These are phyloP conservation scores for Chionodraco myersi DNA, from an alignment of 2,113 vertebrate genomes.

Conservation along the genomic window DNA sequence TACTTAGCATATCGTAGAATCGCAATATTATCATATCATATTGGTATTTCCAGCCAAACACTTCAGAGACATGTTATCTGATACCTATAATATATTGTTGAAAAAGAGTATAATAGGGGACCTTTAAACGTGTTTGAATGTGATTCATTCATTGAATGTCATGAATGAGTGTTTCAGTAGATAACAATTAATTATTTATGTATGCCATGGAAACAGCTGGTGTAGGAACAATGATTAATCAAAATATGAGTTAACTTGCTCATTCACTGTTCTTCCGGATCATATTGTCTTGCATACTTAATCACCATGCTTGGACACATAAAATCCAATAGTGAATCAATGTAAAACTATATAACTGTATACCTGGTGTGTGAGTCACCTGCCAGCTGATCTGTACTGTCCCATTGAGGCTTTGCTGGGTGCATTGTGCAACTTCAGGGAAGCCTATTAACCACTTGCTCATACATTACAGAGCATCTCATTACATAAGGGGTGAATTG, in stretches of 20 bases:
- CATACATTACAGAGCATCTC: not conserved
- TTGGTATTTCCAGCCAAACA: no score
- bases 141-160: not conserved
- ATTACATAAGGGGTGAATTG: not conserved
- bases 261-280: not conserved
- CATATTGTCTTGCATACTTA: not conserved
- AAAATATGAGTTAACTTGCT: not conserved
- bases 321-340: not conserved
- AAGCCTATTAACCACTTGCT: constrained; percentile 51
- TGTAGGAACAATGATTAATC: not conserved
- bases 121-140: not conserved
- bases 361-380: constrained; percentile 38
- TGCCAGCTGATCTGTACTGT: constrained; percentile 12
- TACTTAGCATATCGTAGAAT: no score
- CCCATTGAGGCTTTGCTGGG: constrained; percentile 13
- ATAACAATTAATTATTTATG: not conserved
- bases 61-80: no score
- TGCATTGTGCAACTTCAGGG: not conserved
- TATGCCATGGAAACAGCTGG: not conserved
- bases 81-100: no score
- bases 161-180: not conserved
- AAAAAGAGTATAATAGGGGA: no score
- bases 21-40: no score
- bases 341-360: not conserved
- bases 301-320: not conserved